Conservation (phyloP, 2,113 vertebrate species). For the Aldabrachelys gigantea region DNA sequence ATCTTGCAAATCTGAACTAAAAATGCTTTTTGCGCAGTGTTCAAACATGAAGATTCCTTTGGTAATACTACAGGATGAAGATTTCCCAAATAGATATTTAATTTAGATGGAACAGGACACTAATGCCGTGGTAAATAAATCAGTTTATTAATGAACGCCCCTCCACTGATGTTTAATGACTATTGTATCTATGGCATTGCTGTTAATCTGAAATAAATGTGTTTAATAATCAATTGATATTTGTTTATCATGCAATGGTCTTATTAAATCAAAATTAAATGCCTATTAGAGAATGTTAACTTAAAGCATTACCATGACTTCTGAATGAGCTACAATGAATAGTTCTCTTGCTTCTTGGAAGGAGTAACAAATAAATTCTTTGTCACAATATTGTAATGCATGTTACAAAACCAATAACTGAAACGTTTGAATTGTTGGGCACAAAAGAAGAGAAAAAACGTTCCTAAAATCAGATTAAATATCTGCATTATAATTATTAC, state of each 20-base stretch:
- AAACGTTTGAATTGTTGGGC: slow-evolving; percentile 37
- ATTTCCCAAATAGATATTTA: slow-evolving; percentile 77
- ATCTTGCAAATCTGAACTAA: slow-evolving; percentile 63
- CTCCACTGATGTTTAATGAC: slow-evolving; percentile 76
- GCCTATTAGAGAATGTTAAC: slow-evolving; percentile 52
- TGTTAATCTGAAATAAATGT: slow-evolving; percentile 80
- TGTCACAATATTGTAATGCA: slow-evolving; percentile 55
- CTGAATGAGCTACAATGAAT: slow-evolving; percentile 57
- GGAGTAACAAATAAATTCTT: slow-evolving; percentile 61
- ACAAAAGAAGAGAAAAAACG: slow-evolving; percentile 26
- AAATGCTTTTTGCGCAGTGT: slow-evolving; percentile 66
- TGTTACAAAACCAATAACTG: slow-evolving; percentile 22
- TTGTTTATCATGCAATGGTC: slow-evolving; percentile 72
- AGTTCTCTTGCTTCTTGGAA: slow-evolving; percentile 47
- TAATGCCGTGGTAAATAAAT: slow-evolving; percentile 78
- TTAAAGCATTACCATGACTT: slow-evolving; percentile 32
- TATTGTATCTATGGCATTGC: slow-evolving; percentile 71
- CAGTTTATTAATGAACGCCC: slow-evolving; percentile 77
- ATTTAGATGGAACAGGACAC: slow-evolving; percentile 80
- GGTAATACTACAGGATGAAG: slow-evolving; percentile 71
- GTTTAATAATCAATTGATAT: slow-evolving; percentile 82
- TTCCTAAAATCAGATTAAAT: slow-evolving; percentile 43
- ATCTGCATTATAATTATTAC: slow-evolving; percentile 22
- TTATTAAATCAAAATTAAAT: slow-evolving; percentile 76
- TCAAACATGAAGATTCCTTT: slow-evolving; percentile 69